Evolutionary conservation across 2,888 invertebrate species (phyloP).

Genomic region (Pegoplata infirma): DNA sequence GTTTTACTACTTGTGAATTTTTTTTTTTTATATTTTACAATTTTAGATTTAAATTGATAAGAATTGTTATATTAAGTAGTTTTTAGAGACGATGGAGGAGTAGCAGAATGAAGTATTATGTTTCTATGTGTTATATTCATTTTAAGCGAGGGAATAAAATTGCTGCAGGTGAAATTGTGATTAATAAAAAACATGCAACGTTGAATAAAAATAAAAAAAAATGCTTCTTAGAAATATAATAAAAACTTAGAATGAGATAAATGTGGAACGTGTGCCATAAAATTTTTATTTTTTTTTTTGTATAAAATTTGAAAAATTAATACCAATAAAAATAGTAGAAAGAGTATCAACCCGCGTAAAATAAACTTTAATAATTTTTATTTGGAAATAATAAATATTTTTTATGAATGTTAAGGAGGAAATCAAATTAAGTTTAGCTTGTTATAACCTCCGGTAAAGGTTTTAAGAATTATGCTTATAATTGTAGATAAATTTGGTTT

Average conservation of each 20-base stretch:
- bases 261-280: constrained; percentile 44
- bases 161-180: constrained; percentile 49
- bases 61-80: constrained; percentile 26
- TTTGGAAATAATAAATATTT: too few relatives aligned
- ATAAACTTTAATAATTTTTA: too few relatives aligned
- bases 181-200: constrained; percentile 16
- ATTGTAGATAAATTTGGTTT: too few relatives aligned
- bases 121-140: constrained; percentile 5
- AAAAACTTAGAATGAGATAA: constrained; percentile 9
- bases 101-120: neutral
- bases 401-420: too few relatives aligned
- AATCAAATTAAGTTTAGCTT: too few relatives aligned
- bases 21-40: too few relatives aligned
- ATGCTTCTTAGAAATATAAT: constrained; percentile 3
- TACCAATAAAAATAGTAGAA: too few relatives aligned
- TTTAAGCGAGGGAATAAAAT: constrained; percentile 42
- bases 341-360: too few relatives aligned
- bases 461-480: too few relatives aligned
- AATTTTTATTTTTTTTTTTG: too few relatives aligned
- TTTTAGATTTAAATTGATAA: constrained; percentile 58
- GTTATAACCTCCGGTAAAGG: too few relatives aligned
- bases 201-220: neutral
- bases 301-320: constrained; percentile 36
- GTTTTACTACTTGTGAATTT: constrained; percentile 28
- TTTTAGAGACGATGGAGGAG: too few relatives aligned